Evolutionary conservation across 2,797 vertebrate species (phyloP).

Genomic region (Rhynchotus rufescens): DNA sequence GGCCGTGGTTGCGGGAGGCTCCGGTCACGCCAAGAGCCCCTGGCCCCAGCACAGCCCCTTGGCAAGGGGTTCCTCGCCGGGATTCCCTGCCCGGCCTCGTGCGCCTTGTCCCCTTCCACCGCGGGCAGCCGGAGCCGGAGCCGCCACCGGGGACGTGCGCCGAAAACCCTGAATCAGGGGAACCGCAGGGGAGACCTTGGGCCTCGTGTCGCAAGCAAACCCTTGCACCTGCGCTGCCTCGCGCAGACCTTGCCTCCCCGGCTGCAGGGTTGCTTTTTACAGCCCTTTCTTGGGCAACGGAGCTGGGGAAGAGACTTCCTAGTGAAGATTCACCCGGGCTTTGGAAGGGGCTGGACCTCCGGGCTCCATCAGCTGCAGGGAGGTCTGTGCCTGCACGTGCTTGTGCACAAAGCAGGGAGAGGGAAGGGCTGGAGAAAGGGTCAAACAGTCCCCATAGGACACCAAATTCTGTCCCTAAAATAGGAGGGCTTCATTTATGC

Average conservation of each 20-base stretch:
- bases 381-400: background rate
- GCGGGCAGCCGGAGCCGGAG: accelerated
- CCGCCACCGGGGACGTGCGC: accelerated
- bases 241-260: background rate
- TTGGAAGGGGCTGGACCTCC: background rate
- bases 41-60: accelerated
- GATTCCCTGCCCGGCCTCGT: background rate
- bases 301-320: background rate
- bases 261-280: constrained; percentile 1
- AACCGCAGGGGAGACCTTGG: constrained; percentile 15
- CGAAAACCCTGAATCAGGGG: background rate
- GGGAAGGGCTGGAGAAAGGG: background rate
- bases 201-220: constrained; percentile 37
- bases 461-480: background rate
- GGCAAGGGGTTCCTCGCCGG: background rate
- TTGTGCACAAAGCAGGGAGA: background rate
- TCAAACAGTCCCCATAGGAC: background rate
- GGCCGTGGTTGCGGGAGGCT: background rate
- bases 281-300: constrained; percentile 32
- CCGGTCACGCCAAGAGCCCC: background rate
- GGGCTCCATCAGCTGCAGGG: background rate
- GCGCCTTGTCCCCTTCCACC: background rate
- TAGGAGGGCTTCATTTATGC: background rate
- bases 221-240: constrained; percentile 38
- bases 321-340: background rate